These are phyloP conservation scores for Nymphalis io DNA, from an alignment of 1,140 invertebrate species.

Conservation along the genomic window DNA sequence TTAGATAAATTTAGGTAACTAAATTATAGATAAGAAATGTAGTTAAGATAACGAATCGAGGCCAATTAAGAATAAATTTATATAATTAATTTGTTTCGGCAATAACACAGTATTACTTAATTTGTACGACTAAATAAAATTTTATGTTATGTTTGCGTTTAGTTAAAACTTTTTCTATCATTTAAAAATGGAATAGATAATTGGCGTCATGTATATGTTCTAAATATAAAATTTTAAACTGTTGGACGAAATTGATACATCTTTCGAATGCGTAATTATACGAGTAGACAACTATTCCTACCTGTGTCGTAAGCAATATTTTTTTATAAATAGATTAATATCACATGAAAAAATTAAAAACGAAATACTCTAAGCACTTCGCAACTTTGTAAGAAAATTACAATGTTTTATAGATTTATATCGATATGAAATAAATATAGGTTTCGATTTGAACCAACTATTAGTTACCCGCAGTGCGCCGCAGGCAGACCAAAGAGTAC, in stretches of 20 bases:
- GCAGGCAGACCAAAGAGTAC: conserved; percentile 44
- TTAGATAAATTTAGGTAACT: conserved; percentile 2
- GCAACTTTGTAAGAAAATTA: conserved; percentile 20
- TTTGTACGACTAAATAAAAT: neutral
- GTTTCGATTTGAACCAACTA: conserved; percentile 41
- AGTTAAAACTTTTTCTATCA: neutral
- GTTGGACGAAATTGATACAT: too few relatives aligned
- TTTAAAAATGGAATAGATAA: neutral
- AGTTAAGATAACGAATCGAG: conserved; percentile 14
- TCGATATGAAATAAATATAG: conserved; percentile 26
- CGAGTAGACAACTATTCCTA: too few relatives aligned
- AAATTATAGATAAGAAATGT: conserved; percentile 6
- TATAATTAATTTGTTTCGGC: conserved; percentile 8
- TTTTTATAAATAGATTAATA: neutral
- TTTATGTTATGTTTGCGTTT: neutral
- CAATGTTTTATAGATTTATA: conserved; percentile 16
- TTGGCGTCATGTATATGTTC: too few relatives aligned
- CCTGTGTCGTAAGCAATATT: too few relatives aligned
- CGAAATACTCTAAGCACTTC: neutral
- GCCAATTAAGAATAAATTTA: conserved; percentile 9
- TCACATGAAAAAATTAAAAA: neutral
- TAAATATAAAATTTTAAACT: too few relatives aligned
- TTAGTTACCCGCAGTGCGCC: conserved; percentile 64
- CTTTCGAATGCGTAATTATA: too few relatives aligned
- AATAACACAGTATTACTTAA: neutral